Conservation (phyloP, 2,113 vertebrate genomes). For the Montifringilla adamsi region DNA sequence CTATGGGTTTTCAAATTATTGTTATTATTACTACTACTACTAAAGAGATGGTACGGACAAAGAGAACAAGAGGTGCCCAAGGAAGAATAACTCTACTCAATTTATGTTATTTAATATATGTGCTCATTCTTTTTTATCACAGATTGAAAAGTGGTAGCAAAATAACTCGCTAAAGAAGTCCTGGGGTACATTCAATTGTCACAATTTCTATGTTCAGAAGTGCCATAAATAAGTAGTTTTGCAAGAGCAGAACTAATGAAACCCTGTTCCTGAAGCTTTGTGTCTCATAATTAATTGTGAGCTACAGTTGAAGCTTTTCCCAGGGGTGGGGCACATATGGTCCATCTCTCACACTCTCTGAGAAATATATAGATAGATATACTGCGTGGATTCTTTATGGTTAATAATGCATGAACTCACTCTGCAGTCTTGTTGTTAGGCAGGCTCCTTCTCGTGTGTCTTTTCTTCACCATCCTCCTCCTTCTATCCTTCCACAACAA, state of each 20-base stretch:
- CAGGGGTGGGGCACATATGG: slow-evolving; percentile 42
- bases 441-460: not conserved
- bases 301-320: slow-evolving; percentile 33
- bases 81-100: not conserved
- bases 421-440: not conserved
- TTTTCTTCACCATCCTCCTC: not conserved
- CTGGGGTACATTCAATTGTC: not conserved
- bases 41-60: not conserved
- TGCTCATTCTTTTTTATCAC: not conserved
- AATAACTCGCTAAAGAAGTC: not conserved
- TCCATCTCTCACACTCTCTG: slow-evolving; percentile 19
- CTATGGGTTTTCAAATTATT: not conserved
- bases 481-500: not conserved
- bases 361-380: slow-evolving; percentile 19
- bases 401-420: slow-evolving; percentile 51
- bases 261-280: not conserved
- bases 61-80: not conserved
- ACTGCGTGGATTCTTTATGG: slow-evolving; percentile 9
- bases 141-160: not conserved
- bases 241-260: slow-evolving; percentile 23
- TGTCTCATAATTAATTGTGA: slow-evolving; percentile 50
- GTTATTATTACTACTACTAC: not conserved
- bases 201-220: not conserved
- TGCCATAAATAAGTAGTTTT: not conserved
- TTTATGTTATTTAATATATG: not conserved